These are phyloP conservation scores for Phallusia fumigata DNA, from an alignment of 23 tunicate genomes.

Conservation along the genomic window DNA sequence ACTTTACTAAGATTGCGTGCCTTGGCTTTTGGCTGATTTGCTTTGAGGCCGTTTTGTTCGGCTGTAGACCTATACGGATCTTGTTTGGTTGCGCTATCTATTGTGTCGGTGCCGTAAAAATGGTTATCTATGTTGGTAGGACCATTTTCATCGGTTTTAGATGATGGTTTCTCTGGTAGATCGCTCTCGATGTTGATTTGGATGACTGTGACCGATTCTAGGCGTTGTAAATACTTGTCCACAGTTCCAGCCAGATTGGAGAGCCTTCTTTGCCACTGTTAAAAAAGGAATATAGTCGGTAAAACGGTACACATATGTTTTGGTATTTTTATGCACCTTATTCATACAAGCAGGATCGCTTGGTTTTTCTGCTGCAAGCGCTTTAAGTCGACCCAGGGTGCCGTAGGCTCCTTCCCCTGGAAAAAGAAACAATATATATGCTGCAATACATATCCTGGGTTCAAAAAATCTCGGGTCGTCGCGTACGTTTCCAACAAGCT, in stretches of 20 bases:
- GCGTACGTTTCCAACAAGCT: no score
- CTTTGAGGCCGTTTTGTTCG: not conserved
- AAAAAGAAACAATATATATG: not conserved
- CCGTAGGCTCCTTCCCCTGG: slow-evolving; percentile 10
- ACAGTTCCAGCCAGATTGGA: slow-evolving; percentile 43
- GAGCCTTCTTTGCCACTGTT: slow-evolving; percentile 66
- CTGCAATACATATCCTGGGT: no score
- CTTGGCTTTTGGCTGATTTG: not conserved
- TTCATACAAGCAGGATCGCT: slow-evolving; percentile 31
- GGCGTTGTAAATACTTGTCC: slow-evolving; percentile 40
- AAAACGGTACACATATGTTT: no score
- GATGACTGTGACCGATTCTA: slow-evolving; percentile 7
- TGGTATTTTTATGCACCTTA: slow-evolving; percentile 8
- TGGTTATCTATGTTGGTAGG: not conserved
- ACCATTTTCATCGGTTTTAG: not conserved
- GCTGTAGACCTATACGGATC: not conserved
- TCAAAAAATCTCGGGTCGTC: no score
- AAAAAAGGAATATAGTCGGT: not conserved
- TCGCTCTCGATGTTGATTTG: not conserved
- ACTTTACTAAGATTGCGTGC: not conserved
- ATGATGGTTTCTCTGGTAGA: not conserved
- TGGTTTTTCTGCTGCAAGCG: slow-evolving; percentile 29
- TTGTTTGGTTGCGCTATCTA: not conserved
- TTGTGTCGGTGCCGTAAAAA: not conserved
- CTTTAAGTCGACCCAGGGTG: slow-evolving; percentile 31